Evolutionary conservation across 2,113 vertebrate genomes (phyloP), one percentile per base, ranked within the genome.

Genomic region (Spermophilus dauricus): DNA sequence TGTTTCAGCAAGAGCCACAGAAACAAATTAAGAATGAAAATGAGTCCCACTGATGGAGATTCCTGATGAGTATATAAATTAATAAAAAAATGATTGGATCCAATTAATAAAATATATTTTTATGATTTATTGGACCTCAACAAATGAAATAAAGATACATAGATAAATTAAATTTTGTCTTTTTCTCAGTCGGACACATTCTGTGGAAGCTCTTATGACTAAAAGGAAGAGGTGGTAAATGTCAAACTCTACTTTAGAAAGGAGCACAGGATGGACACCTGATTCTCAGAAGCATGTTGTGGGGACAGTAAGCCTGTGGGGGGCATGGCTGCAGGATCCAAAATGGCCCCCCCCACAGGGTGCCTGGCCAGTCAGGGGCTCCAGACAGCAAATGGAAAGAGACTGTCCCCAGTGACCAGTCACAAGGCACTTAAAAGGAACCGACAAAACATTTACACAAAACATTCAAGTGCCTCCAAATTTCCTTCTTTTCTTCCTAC

Each of bases 21-120:
- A 97, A 97, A 98, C 5, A 81, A 92, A 97, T 96, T 97, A 96
- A 96, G 95, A 97, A 98, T 97, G 84, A 93, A 98, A 97, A 98
- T 95, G 28, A 95, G 56, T 2, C 67, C 94, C 22, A 95, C 80
- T 96, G 61, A 95, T 93, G 26, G 82, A 97, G 81, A 73, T 69
- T 95, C 91, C 61, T 91, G 94, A 97, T 94, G 95, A 97, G 95
- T 96, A 93, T 95, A 91, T 89, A 97, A 97, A 97, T 88, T 89
- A 96, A 96, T 97, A 94, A 90, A 96, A 97, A 95, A 87, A 92
- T 48, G 61, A 98, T 97, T 94, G 94, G 67, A 89, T 87, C 61
- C 94, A 94, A 97, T 94, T 85, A 95, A 96, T 97, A 94, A 96
- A 84, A 94, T 73, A 95, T 93, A 95, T 72, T 96, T 86, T 37